Evolutionary conservation across 2,888 invertebrate species (phyloP), one percentile per base, ranked within the genome.

Genomic region (Drosophila nigritarsus): DNA sequence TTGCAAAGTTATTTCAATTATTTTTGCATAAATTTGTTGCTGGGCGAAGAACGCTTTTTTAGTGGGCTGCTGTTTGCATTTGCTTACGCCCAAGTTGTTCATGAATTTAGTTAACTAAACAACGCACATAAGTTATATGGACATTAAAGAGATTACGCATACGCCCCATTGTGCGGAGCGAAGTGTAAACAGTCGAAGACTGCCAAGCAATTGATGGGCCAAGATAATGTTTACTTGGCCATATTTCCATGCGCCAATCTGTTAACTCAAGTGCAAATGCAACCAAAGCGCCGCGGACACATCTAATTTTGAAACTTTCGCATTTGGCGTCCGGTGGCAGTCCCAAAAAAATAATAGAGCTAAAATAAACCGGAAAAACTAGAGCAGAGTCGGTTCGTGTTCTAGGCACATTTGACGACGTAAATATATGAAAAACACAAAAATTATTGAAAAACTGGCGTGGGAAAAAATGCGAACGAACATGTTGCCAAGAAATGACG

Each of bases 351-450:
- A 29, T 0, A 58, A 34, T 62, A 29, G 2, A 51, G 36, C 82
- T 51, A 87, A 87, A 87, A 87, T 83, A 87, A 75, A 68, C 89
- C 77, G 82, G 76, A 77, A 87, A 87, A 88, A 78, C 73, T 87
- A 87, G 87, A 89, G 78, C 87, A 85, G 65, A 85, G 64, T 45
- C 85, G 65, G 65, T 71, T 72, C 65, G 74, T 50, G 53, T 74
- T 68, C 82, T 69, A 61, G 71, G 76, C 83, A 81, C 71, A 83
- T 70, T 76, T 76, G 50, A 75, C 75, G 77, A 15, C 1, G 24
- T 45, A 24, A 45, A 45, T 45, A 82, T 81, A 80, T 84, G 72
- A 73, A n/a, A 36, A 29, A 15, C 51, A 55, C 8, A 53, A 60
- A 70, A 55, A 74, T 69, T 58, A 74, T 59, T 45, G 60, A 66